Conservation (phyloP, 2,888 invertebrate genomes). For the Coleophora deauratella region DNA sequence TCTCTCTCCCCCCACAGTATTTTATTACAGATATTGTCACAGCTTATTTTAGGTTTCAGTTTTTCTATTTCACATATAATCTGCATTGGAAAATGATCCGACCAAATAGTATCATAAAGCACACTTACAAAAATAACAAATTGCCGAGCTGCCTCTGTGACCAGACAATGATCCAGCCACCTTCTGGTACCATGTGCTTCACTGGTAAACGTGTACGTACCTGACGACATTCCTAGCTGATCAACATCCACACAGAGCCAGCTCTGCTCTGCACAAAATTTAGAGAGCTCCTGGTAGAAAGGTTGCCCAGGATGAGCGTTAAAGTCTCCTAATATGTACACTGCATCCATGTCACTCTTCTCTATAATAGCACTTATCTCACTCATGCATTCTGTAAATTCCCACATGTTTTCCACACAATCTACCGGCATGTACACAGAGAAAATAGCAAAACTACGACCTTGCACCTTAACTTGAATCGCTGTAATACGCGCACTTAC, state of each 20-base stretch:
- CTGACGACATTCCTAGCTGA: conserved; percentile 1
- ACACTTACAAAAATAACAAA: background rate
- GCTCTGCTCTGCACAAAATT: conserved; percentile 12
- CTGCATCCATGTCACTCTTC: conserved; percentile 11
- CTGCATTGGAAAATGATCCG: background rate
- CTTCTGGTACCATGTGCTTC: conserved; percentile 13
- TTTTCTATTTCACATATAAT: background rate
- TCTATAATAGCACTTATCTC: conserved; percentile 16
- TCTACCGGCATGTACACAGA: conserved; percentile 19
- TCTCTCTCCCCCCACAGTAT: background rate
- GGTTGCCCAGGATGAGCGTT: conserved; percentile 11
- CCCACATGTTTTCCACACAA: conserved; percentile 11
- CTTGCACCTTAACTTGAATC: conserved; percentile 9
- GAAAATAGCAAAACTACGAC: conserved; percentile 8
- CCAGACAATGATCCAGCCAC: conserved; percentile 17
- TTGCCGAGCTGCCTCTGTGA: background rate
- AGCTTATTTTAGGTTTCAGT: background rate
- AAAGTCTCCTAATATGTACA: conserved; percentile 13
- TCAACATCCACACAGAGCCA: conserved; percentile 15
- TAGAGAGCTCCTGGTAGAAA: conserved; percentile 9
- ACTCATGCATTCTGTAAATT: conserved; percentile 16
- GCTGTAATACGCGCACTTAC: conserved; percentile 13
- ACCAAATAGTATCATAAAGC: background rate
- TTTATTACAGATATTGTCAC: background rate
- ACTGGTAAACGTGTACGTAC: conserved; percentile 15